Evolutionary conservation across 2,888 invertebrate genomes (phyloP), one percentile per base, ranked within the genome.

Genomic region (Acrobasis suavella): DNA sequence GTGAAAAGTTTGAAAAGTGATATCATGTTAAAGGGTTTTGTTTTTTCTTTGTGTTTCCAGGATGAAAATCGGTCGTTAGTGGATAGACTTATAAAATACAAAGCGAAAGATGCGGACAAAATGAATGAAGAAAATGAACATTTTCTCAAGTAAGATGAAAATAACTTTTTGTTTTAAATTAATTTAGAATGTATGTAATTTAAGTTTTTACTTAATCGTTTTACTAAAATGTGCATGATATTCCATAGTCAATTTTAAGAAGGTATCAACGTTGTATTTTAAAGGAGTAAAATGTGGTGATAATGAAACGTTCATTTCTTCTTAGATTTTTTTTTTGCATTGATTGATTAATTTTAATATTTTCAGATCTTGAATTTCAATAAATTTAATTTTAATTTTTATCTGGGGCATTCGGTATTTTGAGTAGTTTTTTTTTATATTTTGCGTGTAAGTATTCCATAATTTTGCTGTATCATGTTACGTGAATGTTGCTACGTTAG

Each of bases 81-180:
- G 64, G 97, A 98, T 70, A 94, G 98, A 73, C 94, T 98, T 75
- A 97, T 98, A 86, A 96, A 96, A 72, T 96, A 97, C 83, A 99
- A 99, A 91, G 95, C 97, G 59, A 96, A 96, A 89, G 98, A 98
- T 93, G 99, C 98, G 0, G 98, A 99, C 79, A 96, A 96, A 87
- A 95, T 99, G 94, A 99, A 99, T 82, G 97, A 97, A 90, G 98
- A 99, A 88, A 99, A 99, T 92, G 99, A 99, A 86, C 96, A 96
- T 83, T 96, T 97, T 83, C 89, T 97, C 73, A 97, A 96, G 97
- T 97, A 94, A 95, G 95, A 38, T 32, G 32, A 32, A 32, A 32
- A 14, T 2, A 49, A 50, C 38, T 22, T 49, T n/a, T 22, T 22
- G 22, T 22, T 22, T 22, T n/a, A n/a, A n/a, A n/a, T n/a, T n/a